Evolutionary conservation across 2,888 invertebrate genomes (phyloP).

Genomic region (Entomobrya multifasciata): DNA sequence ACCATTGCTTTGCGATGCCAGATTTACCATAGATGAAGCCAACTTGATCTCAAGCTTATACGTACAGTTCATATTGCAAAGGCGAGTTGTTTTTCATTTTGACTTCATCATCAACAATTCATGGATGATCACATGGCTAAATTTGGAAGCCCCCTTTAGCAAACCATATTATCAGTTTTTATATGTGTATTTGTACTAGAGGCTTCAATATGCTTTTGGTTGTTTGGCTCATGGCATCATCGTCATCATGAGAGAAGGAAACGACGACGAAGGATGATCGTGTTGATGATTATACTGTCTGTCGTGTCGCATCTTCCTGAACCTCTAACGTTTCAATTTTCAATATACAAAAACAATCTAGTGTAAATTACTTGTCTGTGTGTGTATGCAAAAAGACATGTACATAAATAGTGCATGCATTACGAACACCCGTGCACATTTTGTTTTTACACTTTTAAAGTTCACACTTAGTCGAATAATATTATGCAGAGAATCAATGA

Average conservation of each 20-base stretch:
- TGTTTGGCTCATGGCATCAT: constrained; percentile 62
- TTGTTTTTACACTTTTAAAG: constrained; percentile 11
- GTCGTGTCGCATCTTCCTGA: constrained; percentile 25
- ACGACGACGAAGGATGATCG: constrained; percentile 37
- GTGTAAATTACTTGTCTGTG: too few relatives aligned
- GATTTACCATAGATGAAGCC: constrained; percentile 10
- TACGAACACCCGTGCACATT: constrained; percentile 25
- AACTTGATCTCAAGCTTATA: constrained; percentile 45
- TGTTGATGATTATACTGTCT: constrained; percentile 52
- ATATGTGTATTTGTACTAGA: too few relatives aligned
- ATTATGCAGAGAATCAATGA: constrained; percentile 32
- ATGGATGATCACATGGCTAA: constrained; percentile 78
- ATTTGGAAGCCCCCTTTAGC: constrained; percentile 75
- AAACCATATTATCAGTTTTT: constrained; percentile 32
- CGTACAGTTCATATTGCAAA: constrained; percentile 37
- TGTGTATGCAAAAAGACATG: too few relatives aligned
- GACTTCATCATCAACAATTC: constrained; percentile 72
- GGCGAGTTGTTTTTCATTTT: constrained; percentile 71
- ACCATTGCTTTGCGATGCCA: not conserved
- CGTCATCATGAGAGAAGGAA: constrained; percentile 30
- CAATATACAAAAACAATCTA: not conserved
- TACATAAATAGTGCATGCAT: not conserved
- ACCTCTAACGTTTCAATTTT: constrained; percentile 23
- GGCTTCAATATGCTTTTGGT: constrained; percentile 24
- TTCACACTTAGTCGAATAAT: constrained; percentile 34